Percentiles rank a stretch among this genome's conserved stretches.
These are phyloP conservation scores for Sebastes itinus DNA, from an alignment of 2,797 vertebrate species.

Conservation along the genomic window DNA sequence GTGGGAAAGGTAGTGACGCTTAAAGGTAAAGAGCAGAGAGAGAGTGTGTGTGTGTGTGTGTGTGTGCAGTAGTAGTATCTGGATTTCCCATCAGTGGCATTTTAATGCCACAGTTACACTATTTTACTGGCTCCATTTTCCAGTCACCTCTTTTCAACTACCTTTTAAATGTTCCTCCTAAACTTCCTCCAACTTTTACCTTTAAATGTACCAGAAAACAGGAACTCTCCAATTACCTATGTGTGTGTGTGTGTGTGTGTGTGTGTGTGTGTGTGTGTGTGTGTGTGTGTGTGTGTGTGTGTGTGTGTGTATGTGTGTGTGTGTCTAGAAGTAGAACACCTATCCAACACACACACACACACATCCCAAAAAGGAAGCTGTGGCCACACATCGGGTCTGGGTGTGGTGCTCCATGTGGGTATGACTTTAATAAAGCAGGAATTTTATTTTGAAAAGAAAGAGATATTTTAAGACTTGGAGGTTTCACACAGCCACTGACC, in stretches of 20 bases:
- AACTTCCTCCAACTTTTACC: conserved; percentile 45
- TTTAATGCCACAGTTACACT: conserved; percentile 43
- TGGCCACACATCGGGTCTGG: conserved; percentile 56
- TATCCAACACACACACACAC: conserved; percentile 44
- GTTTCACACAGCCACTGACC: conserved; percentile 18
- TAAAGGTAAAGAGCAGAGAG: neutral
- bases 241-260: neutral
- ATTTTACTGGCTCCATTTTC: conserved; percentile 56
- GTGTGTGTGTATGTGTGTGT: neutral
- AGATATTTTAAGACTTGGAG: conserved; percentile 47
- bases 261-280: neutral
- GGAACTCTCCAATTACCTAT: conserved; percentile 72
- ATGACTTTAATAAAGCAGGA: conserved; percentile 69
- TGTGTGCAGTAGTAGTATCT: neutral
- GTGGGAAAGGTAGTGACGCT: neutral
- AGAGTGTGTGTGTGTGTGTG: neutral
- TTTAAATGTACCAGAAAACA: conserved; percentile 71
- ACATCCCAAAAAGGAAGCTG: conserved; percentile 33
- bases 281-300: neutral
- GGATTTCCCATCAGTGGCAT: conserved; percentile 34
- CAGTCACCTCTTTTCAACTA: conserved; percentile 59
- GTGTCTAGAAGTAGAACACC: neutral
- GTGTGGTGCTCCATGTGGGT: conserved; percentile 52
- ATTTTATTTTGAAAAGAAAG: conserved; percentile 68
- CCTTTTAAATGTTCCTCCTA: conserved; percentile 47